A percentile compares a stretch with the other conserved stretches of the same genome.
Evolutionary conservation across 2,797 vertebrate genomes (phyloP).

Genomic region (Manis javanica): DNA sequence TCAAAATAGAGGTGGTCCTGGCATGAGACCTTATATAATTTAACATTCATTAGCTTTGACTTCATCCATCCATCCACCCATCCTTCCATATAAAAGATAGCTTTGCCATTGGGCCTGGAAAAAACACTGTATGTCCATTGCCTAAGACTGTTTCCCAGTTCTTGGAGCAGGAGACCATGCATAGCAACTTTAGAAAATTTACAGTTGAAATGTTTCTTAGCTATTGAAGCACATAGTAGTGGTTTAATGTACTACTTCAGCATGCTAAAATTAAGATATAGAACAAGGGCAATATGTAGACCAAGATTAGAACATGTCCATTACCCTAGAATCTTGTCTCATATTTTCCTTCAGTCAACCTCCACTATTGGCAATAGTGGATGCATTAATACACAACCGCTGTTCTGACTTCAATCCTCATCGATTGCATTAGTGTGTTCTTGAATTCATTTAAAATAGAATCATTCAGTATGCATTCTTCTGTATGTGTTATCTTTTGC

Average conservation of each 20-base stretch:
- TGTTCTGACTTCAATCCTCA: background rate
- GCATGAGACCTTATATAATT: background rate
- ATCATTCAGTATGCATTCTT: background rate
- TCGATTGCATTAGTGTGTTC: background rate
- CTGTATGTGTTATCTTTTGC: background rate
- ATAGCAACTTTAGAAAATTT: background rate
- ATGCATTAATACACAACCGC: background rate
- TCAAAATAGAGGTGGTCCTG: background rate
- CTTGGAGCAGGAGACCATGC: background rate
- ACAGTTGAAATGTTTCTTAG: background rate
- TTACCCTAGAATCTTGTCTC: background rate
- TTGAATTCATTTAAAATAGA: background rate
- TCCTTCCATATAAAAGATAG: background rate
- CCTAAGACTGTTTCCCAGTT: slow-evolving; percentile 6
- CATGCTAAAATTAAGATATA: background rate
- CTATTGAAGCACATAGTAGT: background rate
- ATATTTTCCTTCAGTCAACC: background rate
- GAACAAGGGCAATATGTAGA: background rate
- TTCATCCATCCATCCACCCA: background rate
- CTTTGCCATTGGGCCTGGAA: background rate
- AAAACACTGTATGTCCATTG: background rate
- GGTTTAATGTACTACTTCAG: background rate
- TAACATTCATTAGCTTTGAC: background rate
- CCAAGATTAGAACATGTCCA: background rate
- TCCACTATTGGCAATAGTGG: background rate